Percentiles rank a stretch among this genome's conserved stretches.
Conservation (phyloP, 53 echinoderm and acorn worm genomes). For the Antedon mediterranea region DNA sequence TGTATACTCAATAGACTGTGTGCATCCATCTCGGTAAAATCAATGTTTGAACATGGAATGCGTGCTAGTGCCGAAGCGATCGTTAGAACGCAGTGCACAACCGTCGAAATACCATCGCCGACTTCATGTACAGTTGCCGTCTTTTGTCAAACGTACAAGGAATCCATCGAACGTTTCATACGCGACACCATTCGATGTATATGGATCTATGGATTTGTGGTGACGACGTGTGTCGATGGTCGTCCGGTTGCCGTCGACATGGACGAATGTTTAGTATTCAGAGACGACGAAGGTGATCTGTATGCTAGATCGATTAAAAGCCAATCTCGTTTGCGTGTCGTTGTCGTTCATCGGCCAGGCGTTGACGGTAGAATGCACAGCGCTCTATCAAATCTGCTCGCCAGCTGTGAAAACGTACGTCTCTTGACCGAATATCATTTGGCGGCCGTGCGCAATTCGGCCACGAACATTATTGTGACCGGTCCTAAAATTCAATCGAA, state of each 20-base stretch:
- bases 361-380: background rate
- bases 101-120: background rate
- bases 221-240: background rate
- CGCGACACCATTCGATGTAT: background rate
- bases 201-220: background rate
- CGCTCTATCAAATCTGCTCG: background rate
- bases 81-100: background rate
- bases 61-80: background rate
- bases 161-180: background rate
- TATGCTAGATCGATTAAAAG: background rate
- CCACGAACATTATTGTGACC: background rate
- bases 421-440: background rate
- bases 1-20: background rate
- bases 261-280: background rate
- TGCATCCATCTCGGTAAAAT: background rate
- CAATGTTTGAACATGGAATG: background rate
- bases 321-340: background rate
- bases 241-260: background rate
- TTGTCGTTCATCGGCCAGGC: background rate
- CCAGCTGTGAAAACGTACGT: background rate
- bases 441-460: background rate
- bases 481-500: background rate
- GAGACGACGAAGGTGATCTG: background rate
- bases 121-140: background rate
- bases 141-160: background rate